Conservation (phyloP, 2,888 invertebrate genomes). For the Scaptomyza reducta region DNA sequence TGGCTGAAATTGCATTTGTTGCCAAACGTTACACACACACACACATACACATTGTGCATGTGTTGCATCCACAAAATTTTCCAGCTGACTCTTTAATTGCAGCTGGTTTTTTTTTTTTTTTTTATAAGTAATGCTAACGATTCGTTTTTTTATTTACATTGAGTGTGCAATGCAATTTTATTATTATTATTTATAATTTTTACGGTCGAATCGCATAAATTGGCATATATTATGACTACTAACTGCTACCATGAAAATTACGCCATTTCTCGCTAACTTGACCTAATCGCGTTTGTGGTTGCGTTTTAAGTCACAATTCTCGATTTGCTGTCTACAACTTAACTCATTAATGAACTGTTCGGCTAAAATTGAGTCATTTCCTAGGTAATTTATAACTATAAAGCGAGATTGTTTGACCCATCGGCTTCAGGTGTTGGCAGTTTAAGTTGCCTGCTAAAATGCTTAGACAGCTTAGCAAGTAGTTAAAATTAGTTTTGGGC, state of each 20-base stretch:
- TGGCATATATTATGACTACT: conserved; percentile 23
- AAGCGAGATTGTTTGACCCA: conserved; percentile 33
- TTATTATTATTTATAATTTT: conserved; percentile 52
- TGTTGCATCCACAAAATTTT: conserved; percentile 59
- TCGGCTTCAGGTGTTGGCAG: conserved; percentile 3
- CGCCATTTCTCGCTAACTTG: conserved; percentile 51
- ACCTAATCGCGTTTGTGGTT: conserved; percentile 15
- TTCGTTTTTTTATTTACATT: conserved; percentile 43
- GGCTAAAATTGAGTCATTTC: conserved; percentile 48
- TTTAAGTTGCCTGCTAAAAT: background rate
- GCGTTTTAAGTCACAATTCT: conserved; percentile 23
- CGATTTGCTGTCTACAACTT: conserved; percentile 23
- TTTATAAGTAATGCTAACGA: conserved; percentile 6
- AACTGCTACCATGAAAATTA: conserved; percentile 23
- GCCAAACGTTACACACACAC: conserved; percentile 29
- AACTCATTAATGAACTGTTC: conserved; percentile 29
- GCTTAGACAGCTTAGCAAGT: conserved; percentile 26
- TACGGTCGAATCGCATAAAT: conserved; percentile 21
- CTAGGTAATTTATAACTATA: conserved; percentile 54
- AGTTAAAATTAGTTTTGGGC: conserved; percentile 17
- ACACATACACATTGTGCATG: conserved; percentile 7
- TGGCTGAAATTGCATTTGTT: conserved; percentile 57
- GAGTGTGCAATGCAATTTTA: conserved; percentile 59
- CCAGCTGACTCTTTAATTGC: conserved; percentile 58
- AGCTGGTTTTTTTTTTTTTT: conserved; percentile 30